Evolutionary conservation across 2,113 vertebrate genomes (phyloP), one percentile per base, ranked within the genome.

Genomic region (Lagopus muta): DNA sequence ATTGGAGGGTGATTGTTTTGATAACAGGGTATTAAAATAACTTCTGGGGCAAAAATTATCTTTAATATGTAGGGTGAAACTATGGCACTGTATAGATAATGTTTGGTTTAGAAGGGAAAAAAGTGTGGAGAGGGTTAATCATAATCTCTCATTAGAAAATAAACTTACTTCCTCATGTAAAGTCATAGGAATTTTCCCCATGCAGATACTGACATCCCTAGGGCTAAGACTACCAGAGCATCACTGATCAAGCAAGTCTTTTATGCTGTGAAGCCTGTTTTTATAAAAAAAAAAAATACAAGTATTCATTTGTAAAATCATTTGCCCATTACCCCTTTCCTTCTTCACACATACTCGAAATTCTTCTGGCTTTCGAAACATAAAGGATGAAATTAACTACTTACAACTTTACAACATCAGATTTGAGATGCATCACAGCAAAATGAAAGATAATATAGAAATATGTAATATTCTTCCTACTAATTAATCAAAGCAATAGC

Each of bases 401-500:
- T 50, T 42, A 42, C 38, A 27, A 40, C 54, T 57, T 58, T 11
- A 58, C 55, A 58, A 34, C 22, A 0, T 40, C 32, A 34, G 15
- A 40, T 55, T 43, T 73, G 24, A 1, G 4, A 38, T 73, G 13
- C 55, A 42, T 28, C 36, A 16, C 34, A 5, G 5, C 3, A 10
- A 50, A 71, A 4, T 28, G 19, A 15, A 77, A 93, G 60, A 58
- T 66, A 73, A 89, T 79, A 79, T 58, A 36, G 28, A 93, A 95
- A 86, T 38, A 58, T 6, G 3, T 47, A 81, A 22, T 66, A 38
- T 30, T 70, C 15, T 85, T 90, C 14, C 3, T 18, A 21, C 70
- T 79, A 77, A 85, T 93, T 87, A 76, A 80, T 83, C n/a, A 88
- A 87, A 94, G 22, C 13, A 60, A 32, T 24, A 66, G 38, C 28